Percentiles rank a stretch among this genome's conserved stretches.
These are phyloP conservation scores for Sciurus niger DNA, from an alignment of 2,113 vertebrate genomes.

Conservation along the genomic window DNA sequence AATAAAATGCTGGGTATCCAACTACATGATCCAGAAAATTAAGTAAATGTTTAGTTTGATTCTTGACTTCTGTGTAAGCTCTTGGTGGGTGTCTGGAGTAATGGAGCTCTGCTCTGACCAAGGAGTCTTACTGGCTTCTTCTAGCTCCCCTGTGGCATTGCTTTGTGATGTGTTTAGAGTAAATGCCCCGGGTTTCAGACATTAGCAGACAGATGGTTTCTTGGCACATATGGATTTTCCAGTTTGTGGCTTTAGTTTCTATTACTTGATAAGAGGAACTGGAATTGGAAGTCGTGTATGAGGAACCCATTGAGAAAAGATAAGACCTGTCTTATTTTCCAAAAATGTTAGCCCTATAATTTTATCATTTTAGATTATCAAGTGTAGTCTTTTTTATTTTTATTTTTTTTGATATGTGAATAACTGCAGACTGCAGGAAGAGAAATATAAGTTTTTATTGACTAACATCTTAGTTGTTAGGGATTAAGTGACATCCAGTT, in stretches of 20 bases:
- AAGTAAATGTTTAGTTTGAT: background rate
- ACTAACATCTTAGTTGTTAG: background rate
- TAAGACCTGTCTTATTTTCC: background rate
- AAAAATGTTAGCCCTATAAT: background rate
- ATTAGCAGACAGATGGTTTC: background rate
- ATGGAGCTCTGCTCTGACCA: background rate
- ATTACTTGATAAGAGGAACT: background rate
- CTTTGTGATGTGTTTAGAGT: background rate
- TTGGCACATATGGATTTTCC: background rate
- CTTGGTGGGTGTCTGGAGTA: background rate
- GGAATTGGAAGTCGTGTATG: background rate
- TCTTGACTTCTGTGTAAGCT: background rate
- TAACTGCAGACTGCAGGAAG: background rate
- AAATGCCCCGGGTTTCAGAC: background rate
- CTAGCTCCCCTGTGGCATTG: background rate
- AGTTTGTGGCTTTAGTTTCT: constrained; percentile 2
- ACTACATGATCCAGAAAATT: background rate
- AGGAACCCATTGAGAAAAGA: background rate
- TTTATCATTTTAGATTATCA: background rate
- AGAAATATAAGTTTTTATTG: background rate
- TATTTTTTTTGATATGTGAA: background rate
- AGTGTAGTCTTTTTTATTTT: accelerated
- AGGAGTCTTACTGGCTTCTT: background rate
- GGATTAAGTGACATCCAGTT: background rate
- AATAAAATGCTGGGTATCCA: background rate